A percentile compares a stretch with the other conserved stretches of the same genome.
phyloP scores from a whole-genome alignment of 2,113 vertebrate genomes.

The Rhynchomys soricoides region DNA sequence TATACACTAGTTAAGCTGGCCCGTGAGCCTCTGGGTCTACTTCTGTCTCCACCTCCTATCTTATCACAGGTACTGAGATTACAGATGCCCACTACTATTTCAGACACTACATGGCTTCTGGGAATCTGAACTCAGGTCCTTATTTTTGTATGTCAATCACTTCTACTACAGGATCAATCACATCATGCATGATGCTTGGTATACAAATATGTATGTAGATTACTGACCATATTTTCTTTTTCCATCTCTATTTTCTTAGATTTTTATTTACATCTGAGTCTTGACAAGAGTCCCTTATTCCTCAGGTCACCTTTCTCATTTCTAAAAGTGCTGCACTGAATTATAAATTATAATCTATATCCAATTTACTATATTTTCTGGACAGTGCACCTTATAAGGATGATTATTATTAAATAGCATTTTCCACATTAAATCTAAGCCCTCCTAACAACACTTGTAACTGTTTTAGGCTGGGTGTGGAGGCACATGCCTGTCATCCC shows the following conservation, averaged over 20 bases:
- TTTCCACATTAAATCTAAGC: constrained; percentile 30
- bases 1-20: not conserved
- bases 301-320: not conserved
- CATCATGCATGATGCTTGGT: not conserved
- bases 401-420: not conserved
- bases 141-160: too few relatives aligned
- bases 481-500: not conserved
- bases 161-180: too few relatives aligned
- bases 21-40: not conserved
- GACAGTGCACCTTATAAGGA: not conserved
- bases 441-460: not conserved
- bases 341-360: not conserved
- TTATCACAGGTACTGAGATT: not conserved
- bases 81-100: fast-evolving
- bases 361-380: not conserved
- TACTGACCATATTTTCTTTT: not conserved
- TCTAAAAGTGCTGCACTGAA: not conserved
- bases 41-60: too few relatives aligned
- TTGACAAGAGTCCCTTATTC: not conserved
- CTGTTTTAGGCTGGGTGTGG: not conserved
- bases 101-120: too few relatives aligned
- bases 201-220: not conserved
- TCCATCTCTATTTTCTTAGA: not conserved
- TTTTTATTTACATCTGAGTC: not conserved
- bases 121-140: not conserved